phyloP scores from a whole-genome alignment of 2,888 invertebrate genomes.

The Geophilus truncorum region DNA sequence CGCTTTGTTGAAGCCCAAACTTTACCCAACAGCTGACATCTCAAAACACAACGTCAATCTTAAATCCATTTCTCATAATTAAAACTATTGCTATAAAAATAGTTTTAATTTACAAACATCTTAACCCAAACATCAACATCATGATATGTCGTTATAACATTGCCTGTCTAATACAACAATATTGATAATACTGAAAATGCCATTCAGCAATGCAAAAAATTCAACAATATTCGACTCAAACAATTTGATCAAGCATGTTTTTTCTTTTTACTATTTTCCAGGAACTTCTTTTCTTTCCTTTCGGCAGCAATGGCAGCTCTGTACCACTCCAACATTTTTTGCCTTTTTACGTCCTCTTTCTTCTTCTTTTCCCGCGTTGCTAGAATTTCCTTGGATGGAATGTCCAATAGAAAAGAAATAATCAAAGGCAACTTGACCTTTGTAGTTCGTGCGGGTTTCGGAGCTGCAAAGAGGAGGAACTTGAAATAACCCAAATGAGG shows the following conservation, averaged over 20 bases:
- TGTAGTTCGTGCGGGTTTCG: slow-evolving; percentile 42
- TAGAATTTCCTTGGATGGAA: not conserved
- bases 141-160: too few relatives aligned
- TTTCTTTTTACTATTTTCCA: not conserved
- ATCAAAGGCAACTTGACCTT: slow-evolving; percentile 42
- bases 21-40: not conserved
- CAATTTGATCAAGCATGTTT: not conserved
- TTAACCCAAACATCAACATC: too few relatives aligned
- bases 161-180: too few relatives aligned
- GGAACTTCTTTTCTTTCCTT: not conserved
- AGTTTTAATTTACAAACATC: too few relatives aligned
- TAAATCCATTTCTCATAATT: too few relatives aligned
- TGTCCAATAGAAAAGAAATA: slow-evolving; percentile 42
- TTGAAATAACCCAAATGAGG: slow-evolving; percentile 42
- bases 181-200: too few relatives aligned
- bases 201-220: too few relatives aligned
- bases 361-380: not conserved
- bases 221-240: too few relatives aligned
- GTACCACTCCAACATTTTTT: not conserved
- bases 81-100: too few relatives aligned
- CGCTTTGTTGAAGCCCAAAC: too few relatives aligned
- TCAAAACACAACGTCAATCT: too few relatives aligned
- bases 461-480: slow-evolving; percentile 42
- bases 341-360: not conserved
- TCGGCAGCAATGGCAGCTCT: not conserved